A percentile compares a stretch with the other conserved stretches of the same genome.
Conservation (phyloP, 2,113 vertebrate species). For the Puma concolor region DNA sequence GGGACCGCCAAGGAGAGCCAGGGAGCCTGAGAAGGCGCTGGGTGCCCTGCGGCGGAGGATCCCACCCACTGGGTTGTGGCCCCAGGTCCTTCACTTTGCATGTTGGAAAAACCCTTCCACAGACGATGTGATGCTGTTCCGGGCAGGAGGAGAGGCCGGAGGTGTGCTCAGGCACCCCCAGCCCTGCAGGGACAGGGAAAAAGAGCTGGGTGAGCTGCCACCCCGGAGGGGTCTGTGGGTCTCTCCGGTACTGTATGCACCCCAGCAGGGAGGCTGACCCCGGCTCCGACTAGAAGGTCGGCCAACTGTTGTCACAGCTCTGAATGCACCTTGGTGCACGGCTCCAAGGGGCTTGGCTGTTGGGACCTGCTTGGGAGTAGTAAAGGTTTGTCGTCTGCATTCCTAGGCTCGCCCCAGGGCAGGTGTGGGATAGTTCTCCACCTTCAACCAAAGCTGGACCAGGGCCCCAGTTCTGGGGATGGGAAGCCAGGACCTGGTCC, state of each 20-base stretch:
- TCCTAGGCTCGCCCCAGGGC: not conserved
- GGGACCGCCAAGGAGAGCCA: not conserved
- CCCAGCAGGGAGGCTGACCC: not conserved
- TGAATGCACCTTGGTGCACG: not conserved
- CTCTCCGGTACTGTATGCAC: not conserved
- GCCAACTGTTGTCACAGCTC: not conserved
- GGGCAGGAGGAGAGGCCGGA: too few relatives aligned
- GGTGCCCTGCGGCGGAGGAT: not conserved
- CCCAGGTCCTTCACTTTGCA: not conserved
- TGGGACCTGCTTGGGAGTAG: too few relatives aligned
- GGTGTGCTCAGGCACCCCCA: not conserved
- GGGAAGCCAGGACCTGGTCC: too few relatives aligned
- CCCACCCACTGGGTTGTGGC: not conserved
- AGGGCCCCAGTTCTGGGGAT: too few relatives aligned
- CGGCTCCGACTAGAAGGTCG: not conserved
- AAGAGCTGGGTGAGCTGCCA: too few relatives aligned
- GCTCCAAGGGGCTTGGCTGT: not conserved
- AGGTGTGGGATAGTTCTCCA: not conserved
- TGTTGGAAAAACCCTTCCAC: not conserved
- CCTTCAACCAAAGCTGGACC: not conserved
- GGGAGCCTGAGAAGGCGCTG: not conserved
- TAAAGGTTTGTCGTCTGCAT: not conserved
- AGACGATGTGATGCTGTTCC: not conserved
- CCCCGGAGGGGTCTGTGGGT: too few relatives aligned
- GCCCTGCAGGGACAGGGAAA: not conserved